These are phyloP conservation scores for Noctua fimbriata DNA, from an alignment of 2,888 invertebrate species.

Conservation along the genomic window DNA sequence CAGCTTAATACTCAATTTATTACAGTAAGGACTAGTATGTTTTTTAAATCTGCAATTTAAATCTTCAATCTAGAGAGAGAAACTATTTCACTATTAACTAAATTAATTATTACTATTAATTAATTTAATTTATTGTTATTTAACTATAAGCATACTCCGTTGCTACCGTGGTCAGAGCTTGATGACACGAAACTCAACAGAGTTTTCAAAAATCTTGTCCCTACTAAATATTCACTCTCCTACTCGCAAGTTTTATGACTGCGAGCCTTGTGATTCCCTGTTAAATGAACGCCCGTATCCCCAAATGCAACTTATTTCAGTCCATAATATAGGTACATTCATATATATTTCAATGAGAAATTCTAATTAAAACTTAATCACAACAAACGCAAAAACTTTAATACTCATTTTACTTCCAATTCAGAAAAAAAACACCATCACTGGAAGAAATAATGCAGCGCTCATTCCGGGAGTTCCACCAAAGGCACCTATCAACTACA, in stretches of 20 bases:
- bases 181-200: neutral
- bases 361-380: neutral
- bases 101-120: too few species aligned
- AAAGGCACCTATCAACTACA: constrained; percentile 86
- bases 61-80: too few species aligned
- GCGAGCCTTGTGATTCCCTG: neutral
- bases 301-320: neutral
- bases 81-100: too few species aligned
- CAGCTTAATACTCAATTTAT: constrained; percentile 97
- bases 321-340: neutral
- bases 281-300: neutral
- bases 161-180: neutral
- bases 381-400: neutral
- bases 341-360: neutral
- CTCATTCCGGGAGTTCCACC: constrained; percentile 93
- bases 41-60: neutral
- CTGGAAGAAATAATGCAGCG: constrained; percentile 99
- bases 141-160: neutral
- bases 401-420: constrained; percentile 36
- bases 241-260: neutral
- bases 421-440: constrained; percentile 94
- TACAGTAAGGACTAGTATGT: constrained; percentile 83
- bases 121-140: too few species aligned
- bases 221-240: neutral
- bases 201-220: neutral